These are phyloP conservation scores for Julus scanicus DNA, from an alignment of 2,888 invertebrate genomes.

Conservation along the genomic window DNA sequence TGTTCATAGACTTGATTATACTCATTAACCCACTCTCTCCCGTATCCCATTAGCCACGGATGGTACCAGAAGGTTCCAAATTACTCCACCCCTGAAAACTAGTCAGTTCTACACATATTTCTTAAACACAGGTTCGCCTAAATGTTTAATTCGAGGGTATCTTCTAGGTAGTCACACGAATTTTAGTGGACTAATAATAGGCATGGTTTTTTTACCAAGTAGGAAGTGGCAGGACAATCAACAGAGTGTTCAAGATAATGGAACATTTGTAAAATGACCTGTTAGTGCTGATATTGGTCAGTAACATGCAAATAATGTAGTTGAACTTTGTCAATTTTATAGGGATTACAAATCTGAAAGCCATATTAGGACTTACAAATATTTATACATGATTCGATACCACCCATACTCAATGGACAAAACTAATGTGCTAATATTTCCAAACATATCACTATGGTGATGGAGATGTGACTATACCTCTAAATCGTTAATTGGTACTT, in stretches of 20 bases:
- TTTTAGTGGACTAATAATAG: neutral
- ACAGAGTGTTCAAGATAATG: too few species aligned
- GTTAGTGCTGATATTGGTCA: too few species aligned
- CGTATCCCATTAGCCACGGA: neutral
- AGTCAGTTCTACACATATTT: neutral
- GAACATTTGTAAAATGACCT: too few species aligned
- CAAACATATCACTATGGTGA: neutral
- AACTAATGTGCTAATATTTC: too few species aligned
- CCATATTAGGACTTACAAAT: too few species aligned
- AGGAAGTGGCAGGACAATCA: neutral
- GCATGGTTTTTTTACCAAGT: neutral
- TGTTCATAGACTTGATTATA: neutral
- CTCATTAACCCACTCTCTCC: constrained; percentile 17
- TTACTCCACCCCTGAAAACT: constrained; percentile 1
- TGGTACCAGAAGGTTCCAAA: constrained; percentile 34
- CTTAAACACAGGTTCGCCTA: neutral
- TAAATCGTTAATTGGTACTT: neutral
- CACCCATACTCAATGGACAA: too few species aligned
- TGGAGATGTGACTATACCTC: neutral
- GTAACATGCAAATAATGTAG: too few species aligned
- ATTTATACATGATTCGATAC: too few species aligned
- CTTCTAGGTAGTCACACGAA: neutral
- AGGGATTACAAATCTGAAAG: too few species aligned
- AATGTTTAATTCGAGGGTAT: neutral
- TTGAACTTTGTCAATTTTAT: too few species aligned